Percentiles rank a stretch among this genome's conserved stretches.
These are phyloP conservation scores for Branchipolynoe longqiensis DNA, from an alignment of 2,888 invertebrate genomes.

Conservation along the genomic window DNA sequence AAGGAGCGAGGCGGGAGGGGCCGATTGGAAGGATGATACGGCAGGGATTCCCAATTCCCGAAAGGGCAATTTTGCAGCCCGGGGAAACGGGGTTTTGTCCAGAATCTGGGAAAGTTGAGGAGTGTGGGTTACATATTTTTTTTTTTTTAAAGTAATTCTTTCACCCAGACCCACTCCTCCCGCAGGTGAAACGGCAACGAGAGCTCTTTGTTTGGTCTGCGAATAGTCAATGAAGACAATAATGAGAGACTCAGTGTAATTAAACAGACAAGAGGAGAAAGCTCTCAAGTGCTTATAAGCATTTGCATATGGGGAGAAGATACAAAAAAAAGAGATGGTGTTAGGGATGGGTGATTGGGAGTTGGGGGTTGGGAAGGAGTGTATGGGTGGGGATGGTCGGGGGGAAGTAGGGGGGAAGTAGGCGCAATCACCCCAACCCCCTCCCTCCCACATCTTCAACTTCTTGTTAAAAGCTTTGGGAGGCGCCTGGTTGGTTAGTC, in stretches of 20 bases:
- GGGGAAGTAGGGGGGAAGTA: too few species aligned
- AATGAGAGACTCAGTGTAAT: slow-evolving; percentile 28
- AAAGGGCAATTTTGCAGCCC: not conserved
- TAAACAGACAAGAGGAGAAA: slow-evolving; percentile 40
- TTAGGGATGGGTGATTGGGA: too few species aligned
- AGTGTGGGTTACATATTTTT: too few species aligned
- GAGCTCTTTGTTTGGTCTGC: slow-evolving; percentile 28
- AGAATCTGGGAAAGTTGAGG: slow-evolving; percentile 16
- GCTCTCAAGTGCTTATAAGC: slow-evolving; percentile 43
- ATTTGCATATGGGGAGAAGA: slow-evolving; percentile 38
- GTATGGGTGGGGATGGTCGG: too few species aligned
- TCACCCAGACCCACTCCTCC: too few species aligned
- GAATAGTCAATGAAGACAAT: slow-evolving; percentile 46
- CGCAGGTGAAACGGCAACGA: slow-evolving; percentile 11
- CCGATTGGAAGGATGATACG: not conserved
- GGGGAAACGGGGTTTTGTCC: slow-evolving; percentile 15
- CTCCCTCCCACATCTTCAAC: too few species aligned
- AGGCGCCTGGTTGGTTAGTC: slow-evolving; percentile 1
- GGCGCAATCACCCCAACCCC: too few species aligned
- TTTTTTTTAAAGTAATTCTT: too few species aligned
- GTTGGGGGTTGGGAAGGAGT: too few species aligned
- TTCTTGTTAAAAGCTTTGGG: too few species aligned
- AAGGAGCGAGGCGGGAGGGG: too few species aligned
- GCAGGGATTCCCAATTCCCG: slow-evolving; percentile 3
- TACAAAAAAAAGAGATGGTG: not conserved